A percentile compares a stretch with the other conserved stretches of the same genome.
Conservation (phyloP, 2,888 invertebrate species). For the Luperina nickerlii region DNA sequence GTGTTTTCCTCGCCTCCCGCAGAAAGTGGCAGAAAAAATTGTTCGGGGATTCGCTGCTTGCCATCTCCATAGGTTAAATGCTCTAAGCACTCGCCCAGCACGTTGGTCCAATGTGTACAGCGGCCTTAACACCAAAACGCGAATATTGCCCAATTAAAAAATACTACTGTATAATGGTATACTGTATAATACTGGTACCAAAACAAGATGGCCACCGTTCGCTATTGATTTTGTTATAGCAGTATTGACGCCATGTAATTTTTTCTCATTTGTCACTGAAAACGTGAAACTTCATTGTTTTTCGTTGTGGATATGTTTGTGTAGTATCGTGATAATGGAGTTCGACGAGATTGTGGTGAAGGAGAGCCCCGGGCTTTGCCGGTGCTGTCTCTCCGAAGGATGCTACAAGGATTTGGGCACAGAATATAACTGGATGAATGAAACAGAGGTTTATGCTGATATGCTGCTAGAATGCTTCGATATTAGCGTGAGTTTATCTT, state of each 20-base stretch:
- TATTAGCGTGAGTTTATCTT: conserved; percentile 82
- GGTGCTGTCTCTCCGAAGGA: conserved; percentile 88
- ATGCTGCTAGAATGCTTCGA: conserved; percentile 88
- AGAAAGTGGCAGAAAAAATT: too few relatives aligned
- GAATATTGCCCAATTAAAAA: too few relatives aligned
- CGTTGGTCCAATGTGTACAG: too few relatives aligned
- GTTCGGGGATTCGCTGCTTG: too few relatives aligned
- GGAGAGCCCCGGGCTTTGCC: conserved; percentile 87
- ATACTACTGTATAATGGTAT: too few relatives aligned
- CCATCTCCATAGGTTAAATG: too few relatives aligned
- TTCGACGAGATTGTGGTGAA: conserved; percentile 85
- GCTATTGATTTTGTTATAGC: conserved; percentile 45
- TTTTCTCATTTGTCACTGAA: conserved; percentile 35
- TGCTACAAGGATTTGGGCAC: conserved; percentile 86
- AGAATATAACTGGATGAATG: conserved; percentile 87
- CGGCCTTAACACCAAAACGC: too few relatives aligned
- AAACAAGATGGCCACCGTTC: conserved; percentile 59
- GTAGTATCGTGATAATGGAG: conserved; percentile 78
- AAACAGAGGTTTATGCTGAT: conserved; percentile 87
- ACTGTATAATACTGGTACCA: too few relatives aligned
- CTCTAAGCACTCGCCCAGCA: too few relatives aligned
- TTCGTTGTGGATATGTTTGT: conserved; percentile 53
- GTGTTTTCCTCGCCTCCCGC: too few relatives aligned
- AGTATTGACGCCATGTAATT: conserved; percentile 31
- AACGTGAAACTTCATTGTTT: conserved; percentile 23